A percentile compares a stretch with the other conserved stretches of the same genome.
Evolutionary conservation across 2,888 invertebrate species (phyloP).

Genomic region (Mechanitis messenoides): DNA sequence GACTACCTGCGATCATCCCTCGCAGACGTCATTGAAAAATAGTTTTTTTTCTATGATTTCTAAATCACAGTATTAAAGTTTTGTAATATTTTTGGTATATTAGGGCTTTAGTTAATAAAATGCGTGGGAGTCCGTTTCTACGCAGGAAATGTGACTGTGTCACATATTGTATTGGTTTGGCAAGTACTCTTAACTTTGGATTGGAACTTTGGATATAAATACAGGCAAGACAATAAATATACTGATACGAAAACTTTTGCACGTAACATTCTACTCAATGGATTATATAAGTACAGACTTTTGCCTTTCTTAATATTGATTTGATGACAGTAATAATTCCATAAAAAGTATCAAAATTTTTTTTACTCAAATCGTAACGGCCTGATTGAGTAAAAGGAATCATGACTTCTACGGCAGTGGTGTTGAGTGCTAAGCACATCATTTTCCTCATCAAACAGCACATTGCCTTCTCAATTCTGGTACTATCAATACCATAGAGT

Average conservation of each 20-base stretch:
- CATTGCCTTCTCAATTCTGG: conserved; percentile 42
- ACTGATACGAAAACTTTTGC: conserved; percentile 27
- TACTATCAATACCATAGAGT: conserved; percentile 54
- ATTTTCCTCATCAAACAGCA: conserved; percentile 57
- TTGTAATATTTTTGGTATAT: conserved; percentile 36
- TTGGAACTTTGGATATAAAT: conserved; percentile 25
- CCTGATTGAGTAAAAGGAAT: conserved; percentile 50
- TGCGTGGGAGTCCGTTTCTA: conserved; percentile 64
- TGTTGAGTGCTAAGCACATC: conserved; percentile 61
- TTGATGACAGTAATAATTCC: too few species aligned
- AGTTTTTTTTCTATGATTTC: conserved; percentile 49
- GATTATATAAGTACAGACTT: conserved; percentile 23
- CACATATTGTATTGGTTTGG: conserved; percentile 48
- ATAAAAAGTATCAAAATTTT: too few species aligned
- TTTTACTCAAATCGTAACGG: too few species aligned
- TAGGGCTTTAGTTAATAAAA: conserved; percentile 20
- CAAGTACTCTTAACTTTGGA: too few species aligned
- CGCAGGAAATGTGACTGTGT: conserved; percentile 52
- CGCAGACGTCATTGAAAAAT: conserved; percentile 27
- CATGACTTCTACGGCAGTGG: conserved; percentile 68
- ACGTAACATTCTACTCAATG: conserved; percentile 20
- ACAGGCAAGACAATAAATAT: conserved; percentile 18
- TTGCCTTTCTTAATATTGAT: background rate
- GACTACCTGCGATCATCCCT: conserved; percentile 36
- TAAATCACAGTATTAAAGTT: conserved; percentile 53